Evolutionary conservation across 1,140 invertebrate species (phyloP).

Genomic region (Tetraneura akinire): DNA sequence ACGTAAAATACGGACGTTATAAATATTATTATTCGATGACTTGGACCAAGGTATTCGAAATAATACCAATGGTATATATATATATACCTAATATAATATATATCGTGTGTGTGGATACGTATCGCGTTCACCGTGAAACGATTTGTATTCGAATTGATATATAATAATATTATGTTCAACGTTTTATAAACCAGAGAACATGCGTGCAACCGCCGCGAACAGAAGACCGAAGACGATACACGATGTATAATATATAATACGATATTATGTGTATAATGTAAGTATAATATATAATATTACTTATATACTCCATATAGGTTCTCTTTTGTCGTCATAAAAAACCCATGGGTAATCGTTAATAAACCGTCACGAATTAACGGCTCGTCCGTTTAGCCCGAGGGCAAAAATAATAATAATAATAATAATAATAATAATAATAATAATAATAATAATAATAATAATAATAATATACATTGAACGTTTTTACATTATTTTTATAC

Average conservation of each 20-base stretch:
- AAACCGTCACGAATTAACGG: conserved; percentile 47
- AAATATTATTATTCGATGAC: conserved; percentile 17
- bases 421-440: too few relatives aligned
- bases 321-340: conserved; percentile 48
- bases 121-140: conserved; percentile 47
- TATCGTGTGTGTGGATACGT: conserved; percentile 24
- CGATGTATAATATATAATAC: too few relatives aligned
- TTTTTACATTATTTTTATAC: too few relatives aligned
- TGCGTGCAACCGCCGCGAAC: conserved; percentile 34
- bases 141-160: conserved; percentile 48
- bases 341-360: conserved; percentile 49
- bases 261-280: too few relatives aligned
- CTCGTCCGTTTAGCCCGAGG: conserved; percentile 46
- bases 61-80: background rate
- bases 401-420: conserved; percentile 18
- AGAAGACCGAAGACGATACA: too few relatives aligned
- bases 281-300: background rate
- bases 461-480: too few relatives aligned
- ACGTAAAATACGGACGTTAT: background rate
- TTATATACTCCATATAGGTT: conserved; percentile 22
- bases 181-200: conserved; percentile 38
- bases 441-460: too few relatives aligned
- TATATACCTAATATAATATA: background rate
- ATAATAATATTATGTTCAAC: too few relatives aligned
- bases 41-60: background rate